Conservation (phyloP, 2,797 vertebrate species). For the Clarias laeviceps region DNA sequence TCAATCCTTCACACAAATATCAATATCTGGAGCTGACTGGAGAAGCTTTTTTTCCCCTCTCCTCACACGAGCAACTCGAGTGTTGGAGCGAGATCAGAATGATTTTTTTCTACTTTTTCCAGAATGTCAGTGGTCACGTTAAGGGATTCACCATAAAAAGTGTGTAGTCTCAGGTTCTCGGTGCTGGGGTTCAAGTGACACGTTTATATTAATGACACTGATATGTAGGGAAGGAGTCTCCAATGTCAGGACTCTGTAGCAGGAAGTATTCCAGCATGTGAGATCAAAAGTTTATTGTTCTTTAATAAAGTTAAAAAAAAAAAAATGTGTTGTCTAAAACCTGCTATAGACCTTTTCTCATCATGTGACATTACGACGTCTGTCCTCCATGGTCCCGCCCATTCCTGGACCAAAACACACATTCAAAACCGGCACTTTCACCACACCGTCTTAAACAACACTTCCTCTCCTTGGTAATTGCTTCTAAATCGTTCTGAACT, state of each 20-base stretch:
- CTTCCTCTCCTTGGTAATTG: too few relatives aligned
- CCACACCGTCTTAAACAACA: too few relatives aligned
- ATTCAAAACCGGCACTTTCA: too few relatives aligned
- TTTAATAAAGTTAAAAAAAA: neutral
- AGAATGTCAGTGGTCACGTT: slow-evolving; percentile 5
- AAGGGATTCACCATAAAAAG: slow-evolving; percentile 6
- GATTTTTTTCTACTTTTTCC: slow-evolving; percentile 25
- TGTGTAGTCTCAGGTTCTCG: too few relatives aligned
- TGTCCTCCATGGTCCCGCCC: too few relatives aligned
- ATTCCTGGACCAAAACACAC: too few relatives aligned
- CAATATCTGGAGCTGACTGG: slow-evolving; percentile 49
- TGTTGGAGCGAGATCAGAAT: slow-evolving; percentile 24
- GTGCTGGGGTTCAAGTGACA: too few relatives aligned
- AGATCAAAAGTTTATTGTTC: neutral
- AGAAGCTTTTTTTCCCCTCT: slow-evolving; percentile 30
- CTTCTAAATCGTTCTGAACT: too few relatives aligned
- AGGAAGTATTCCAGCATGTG: neutral
- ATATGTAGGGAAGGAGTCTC: neutral
- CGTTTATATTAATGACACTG: neutral
- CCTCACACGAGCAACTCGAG: slow-evolving; percentile 32
- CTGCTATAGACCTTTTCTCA: too few relatives aligned
- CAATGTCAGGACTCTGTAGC: neutral
- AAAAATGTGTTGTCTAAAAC: neutral
- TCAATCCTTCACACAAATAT: slow-evolving; percentile 55
- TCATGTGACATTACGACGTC: too few relatives aligned